Conservation (phyloP, 2,797 vertebrate genomes). For the Fistularia tabacaria region DNA sequence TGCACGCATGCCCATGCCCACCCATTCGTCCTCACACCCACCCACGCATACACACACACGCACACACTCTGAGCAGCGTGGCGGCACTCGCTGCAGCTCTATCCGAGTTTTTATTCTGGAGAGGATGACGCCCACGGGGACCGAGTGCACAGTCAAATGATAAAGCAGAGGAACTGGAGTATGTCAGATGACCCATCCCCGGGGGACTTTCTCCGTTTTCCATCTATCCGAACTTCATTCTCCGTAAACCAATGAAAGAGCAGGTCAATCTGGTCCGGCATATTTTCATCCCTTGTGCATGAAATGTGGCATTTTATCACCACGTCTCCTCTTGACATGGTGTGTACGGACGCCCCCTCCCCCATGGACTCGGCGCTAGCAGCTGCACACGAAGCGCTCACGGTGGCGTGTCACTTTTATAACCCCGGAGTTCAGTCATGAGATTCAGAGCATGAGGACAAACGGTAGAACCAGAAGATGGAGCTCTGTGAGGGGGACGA, state of each 20-base stretch:
- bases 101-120: conserved; percentile 56
- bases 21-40: conserved; percentile 1
- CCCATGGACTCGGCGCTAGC: conserved; percentile 6
- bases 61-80: conserved; percentile 9
- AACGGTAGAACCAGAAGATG: conserved; percentile 42
- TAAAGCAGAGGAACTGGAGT: conserved; percentile 59
- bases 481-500: conserved; percentile 1
- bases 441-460: conserved; percentile 31
- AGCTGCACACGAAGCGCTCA: conserved; percentile 37
- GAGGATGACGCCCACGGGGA: conserved; percentile 58
- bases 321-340: conserved; percentile 35
- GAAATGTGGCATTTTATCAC: conserved; percentile 54
- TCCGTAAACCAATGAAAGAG: conserved; percentile 42
- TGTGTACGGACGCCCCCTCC: too few species aligned
- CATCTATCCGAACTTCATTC: conserved; percentile 34
- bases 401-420: conserved; percentile 29
- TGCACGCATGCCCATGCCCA: background rate
- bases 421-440: conserved; percentile 47
- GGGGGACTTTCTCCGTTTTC: conserved; percentile 56
- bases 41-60: conserved; percentile 6
- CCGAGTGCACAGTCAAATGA: conserved; percentile 66
- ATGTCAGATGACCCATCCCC: conserved; percentile 64
- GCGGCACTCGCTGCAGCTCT: conserved; percentile 14
- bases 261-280: conserved; percentile 39
- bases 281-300: conserved; percentile 33